A percentile compares a stretch with the other conserved stretches of the same genome.
phyloP scores from a whole-genome alignment of 2,888 invertebrate genomes.

The Sarcophaga rosellei region DNA sequence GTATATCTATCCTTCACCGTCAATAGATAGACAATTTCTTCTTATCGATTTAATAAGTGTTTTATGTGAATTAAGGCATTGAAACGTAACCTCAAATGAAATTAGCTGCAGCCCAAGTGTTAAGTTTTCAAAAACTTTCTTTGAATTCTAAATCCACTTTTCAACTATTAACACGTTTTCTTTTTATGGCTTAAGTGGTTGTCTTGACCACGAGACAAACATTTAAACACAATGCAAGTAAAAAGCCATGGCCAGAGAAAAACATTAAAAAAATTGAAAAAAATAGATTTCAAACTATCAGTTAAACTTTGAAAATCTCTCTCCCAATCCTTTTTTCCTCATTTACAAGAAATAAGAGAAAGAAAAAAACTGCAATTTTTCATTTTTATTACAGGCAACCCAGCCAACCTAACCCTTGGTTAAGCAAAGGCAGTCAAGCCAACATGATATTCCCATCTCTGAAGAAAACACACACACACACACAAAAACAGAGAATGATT shows the following conservation, averaged over 20 bases:
- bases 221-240: constrained; percentile 17
- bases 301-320: background rate
- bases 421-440: no score
- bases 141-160: background rate
- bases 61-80: no score
- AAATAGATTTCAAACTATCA: background rate
- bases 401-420: no score
- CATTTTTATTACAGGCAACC: no score
- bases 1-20: no score
- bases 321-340: background rate
- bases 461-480: no score
- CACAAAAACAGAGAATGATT: background rate
- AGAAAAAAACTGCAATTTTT: no score
- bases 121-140: background rate
- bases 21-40: no score
- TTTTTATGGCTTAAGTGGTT: constrained; percentile 56
- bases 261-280: background rate
- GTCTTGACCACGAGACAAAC: constrained; percentile 58
- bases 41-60: no score
- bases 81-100: background rate
- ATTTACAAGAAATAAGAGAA: constrained; percentile 10
- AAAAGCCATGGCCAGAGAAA: background rate
- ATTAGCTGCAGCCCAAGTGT: background rate
- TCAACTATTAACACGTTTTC: constrained; percentile 10
- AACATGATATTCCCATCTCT: no score